Conservation (phyloP, 2,797 vertebrate species). For the Sphenopsis melanotis region DNA sequence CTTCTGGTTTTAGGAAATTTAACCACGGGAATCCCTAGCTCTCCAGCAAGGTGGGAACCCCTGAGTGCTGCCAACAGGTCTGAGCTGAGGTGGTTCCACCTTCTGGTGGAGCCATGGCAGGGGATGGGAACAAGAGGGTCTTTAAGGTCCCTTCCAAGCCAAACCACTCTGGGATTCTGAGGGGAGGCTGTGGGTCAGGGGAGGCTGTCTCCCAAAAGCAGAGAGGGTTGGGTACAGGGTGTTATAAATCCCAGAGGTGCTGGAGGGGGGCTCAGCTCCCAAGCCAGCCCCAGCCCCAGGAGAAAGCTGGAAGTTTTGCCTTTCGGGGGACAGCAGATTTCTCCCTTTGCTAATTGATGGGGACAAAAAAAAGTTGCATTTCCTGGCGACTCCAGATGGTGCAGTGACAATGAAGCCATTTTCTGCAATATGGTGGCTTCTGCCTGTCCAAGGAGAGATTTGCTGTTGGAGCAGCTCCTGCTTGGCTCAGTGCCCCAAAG, state of each 20-base stretch:
- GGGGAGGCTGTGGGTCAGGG: background rate
- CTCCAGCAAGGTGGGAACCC: background rate
- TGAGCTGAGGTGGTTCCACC: background rate
- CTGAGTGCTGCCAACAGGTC: background rate
- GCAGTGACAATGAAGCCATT: background rate
- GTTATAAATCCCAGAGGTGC: fast-evolving
- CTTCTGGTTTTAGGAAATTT: background rate
- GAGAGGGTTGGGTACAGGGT: fast-evolving
- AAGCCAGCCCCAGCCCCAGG: background rate
- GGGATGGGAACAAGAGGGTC: background rate
- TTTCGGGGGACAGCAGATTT: background rate
- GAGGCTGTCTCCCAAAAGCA: background rate
- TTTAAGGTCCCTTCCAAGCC: background rate
- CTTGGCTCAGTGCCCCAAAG: background rate
- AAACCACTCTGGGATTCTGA: background rate
- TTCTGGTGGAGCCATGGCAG: background rate
- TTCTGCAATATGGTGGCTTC: slow-evolving; percentile 23
- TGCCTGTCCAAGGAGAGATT: background rate
- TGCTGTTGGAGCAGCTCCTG: background rate
- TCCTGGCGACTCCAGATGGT: background rate
- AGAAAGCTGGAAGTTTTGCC: background rate
- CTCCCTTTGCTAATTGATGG: background rate
- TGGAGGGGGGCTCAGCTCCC: background rate
- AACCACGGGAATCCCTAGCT: background rate
- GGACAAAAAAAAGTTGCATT: background rate